Evolutionary conservation across 2,113 vertebrate genomes (phyloP), one percentile per base, ranked within the genome.

Genomic region (Bubo blakistoni): DNA sequence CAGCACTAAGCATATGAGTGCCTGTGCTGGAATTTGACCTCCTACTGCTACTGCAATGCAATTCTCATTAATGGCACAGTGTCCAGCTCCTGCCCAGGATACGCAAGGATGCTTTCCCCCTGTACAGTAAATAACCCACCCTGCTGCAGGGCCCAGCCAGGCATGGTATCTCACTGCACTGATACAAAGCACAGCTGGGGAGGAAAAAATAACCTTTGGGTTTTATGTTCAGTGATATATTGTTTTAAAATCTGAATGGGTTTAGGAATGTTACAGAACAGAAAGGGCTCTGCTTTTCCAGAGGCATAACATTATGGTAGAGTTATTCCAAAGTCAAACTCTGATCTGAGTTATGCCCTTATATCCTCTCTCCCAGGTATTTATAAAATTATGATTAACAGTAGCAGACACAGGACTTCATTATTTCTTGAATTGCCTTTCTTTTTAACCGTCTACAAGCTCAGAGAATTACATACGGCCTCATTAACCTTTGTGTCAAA

Each of bases 161-260:
- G 89, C 92, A 80, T 65, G 26, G 57, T 61, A 15, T 54, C 81
- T 70, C 51, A 21, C 66, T 76, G 84, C 40, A 11, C 36, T 65
- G 65, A 34, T 92, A 61, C 69, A 65, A 89, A 92, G 81, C 73
- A 88, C 81, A 91, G 91, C 91, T 19, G 0, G 42, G 46, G 89
- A 95, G 89, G n/a, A 96, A 97, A 97, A 92, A 94, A 91, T 90
- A 97, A 97, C 92, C 94, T 97, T 97, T 95, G 0, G 0, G 24
- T 25, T 96, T 90, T 94, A 77, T 94, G 91, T 87, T 95, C 91
- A 95, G 91, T 85, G 86, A 96, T 93, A 92, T 91, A 86, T 94
- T 11, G 67, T 26, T 91, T 86, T 88, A 78, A 95, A 89, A 89
- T 91, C 70, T 73, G 84, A n/a, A 87, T 80, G 62, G 32, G 44